A percentile compares a stretch with the other conserved stretches of the same genome.
phyloP scores from a whole-genome alignment of 92 coral and sea anemone species.

The Siderastrea radians region DNA sequence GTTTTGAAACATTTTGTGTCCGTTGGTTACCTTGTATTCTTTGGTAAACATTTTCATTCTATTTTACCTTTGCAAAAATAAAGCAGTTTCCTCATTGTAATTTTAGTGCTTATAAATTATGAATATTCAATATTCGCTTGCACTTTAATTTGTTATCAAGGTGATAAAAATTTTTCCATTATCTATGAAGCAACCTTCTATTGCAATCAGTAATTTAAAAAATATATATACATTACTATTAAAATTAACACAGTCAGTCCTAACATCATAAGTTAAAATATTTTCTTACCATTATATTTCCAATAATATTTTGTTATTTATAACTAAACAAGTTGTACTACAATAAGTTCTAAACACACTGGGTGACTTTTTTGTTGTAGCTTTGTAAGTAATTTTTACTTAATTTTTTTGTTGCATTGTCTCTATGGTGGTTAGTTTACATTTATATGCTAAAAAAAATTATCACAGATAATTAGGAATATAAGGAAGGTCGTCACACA shows the following conservation, averaged over 20 bases:
- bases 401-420: too few species aligned
- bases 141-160: neutral
- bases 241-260: neutral
- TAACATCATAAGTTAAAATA: neutral
- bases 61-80: neutral
- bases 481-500: too few species aligned
- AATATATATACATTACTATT: neutral
- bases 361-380: too few species aligned
- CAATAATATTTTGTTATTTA: too few species aligned
- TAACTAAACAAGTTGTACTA: too few species aligned
- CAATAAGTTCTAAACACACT: too few species aligned
- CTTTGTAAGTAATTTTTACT: too few species aligned
- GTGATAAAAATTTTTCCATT: neutral
- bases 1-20: neutral
- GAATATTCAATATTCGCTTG: constrained; percentile 1
- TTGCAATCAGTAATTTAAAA: neutral
- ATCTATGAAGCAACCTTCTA: neutral
- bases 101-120: neutral
- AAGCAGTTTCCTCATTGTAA: neutral
- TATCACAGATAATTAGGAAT: too few species aligned
- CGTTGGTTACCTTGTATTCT: neutral
- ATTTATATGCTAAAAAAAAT: too few species aligned
- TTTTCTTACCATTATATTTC: neutral
- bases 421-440: too few species aligned
- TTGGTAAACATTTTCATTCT: neutral